A percentile compares a stretch with the other conserved stretches of the same genome.
These are phyloP conservation scores for Gadus chalcogrammus DNA, from an alignment of 2,113 vertebrate species.

Conservation along the genomic window DNA sequence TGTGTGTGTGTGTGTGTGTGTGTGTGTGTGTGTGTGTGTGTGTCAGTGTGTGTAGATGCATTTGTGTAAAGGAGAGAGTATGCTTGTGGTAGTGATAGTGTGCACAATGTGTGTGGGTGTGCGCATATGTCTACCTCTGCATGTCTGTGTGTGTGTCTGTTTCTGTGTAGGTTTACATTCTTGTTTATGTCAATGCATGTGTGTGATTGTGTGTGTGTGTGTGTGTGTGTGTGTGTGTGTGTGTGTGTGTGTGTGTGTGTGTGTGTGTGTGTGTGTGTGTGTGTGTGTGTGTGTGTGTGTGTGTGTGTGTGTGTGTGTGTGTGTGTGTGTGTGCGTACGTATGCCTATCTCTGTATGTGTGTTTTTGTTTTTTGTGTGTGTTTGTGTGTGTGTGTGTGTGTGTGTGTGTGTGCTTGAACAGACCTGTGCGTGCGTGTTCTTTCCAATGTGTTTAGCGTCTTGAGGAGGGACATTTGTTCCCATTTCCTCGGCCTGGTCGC, in stretches of 20 bases:
- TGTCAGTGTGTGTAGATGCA: background rate
- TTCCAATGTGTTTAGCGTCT: conserved; percentile 24
- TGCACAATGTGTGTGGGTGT: background rate
- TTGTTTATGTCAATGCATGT: background rate
- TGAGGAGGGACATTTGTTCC: conserved; percentile 54
- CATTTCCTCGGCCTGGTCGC: conserved; percentile 48
- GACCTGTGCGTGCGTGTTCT: conserved; percentile 11
- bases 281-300: background rate
- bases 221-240: too few species aligned
- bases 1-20: conserved; percentile 22
- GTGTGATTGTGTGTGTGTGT: too few species aligned
- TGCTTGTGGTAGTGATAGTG: too few species aligned
- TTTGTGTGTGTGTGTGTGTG: conserved; percentile 1
- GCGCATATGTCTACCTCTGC: conserved; percentile 7
- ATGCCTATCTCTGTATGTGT: too few species aligned
- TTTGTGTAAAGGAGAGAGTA: background rate
- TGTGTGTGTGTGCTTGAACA: background rate
- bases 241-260: too few species aligned
- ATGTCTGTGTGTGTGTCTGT: conserved; percentile 5
- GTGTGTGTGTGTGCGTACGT: too few species aligned
- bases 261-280: background rate
- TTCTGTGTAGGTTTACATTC: too few species aligned
- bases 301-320: too few species aligned
- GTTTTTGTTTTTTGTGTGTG: too few species aligned
- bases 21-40: conserved; percentile 23